Evolutionary conservation across 2,888 invertebrate genomes (phyloP).

Genomic region (Cosmia trapezina): DNA sequence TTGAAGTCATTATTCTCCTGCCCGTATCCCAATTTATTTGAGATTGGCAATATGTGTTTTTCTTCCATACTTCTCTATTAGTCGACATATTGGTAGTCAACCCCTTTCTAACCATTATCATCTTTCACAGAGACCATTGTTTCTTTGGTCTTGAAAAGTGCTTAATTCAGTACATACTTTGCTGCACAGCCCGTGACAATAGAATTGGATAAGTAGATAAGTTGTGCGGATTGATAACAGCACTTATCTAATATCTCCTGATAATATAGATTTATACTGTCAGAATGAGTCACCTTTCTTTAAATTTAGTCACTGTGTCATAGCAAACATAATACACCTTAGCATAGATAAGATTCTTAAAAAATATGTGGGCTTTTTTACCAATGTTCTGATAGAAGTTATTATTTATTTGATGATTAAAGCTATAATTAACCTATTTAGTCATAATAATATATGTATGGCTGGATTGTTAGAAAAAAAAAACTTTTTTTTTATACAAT

Average conservation of each 20-base stretch:
- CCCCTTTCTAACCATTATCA: neutral
- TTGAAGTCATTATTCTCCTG: neutral
- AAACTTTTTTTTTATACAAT: too few species aligned
- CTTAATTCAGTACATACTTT: slow-evolving; percentile 1
- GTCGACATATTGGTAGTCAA: neutral
- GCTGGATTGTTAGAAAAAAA: neutral
- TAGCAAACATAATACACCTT: slow-evolving; percentile 41
- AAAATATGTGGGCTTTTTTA: slow-evolving; percentile 32
- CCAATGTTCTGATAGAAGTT: slow-evolving; percentile 19
- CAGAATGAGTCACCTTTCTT: slow-evolving; percentile 62
- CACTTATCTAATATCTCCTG: slow-evolving; percentile 41
- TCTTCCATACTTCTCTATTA: neutral
- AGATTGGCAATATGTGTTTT: neutral
- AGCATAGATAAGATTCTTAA: slow-evolving; percentile 52
- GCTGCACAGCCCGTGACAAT: neutral
- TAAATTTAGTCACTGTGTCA: slow-evolving; percentile 60
- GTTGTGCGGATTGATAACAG: slow-evolving; percentile 23
- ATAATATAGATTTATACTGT: slow-evolving; percentile 36
- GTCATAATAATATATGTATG: neutral
- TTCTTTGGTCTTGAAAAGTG: neutral
- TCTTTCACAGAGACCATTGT: neutral
- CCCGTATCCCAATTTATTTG: neutral
- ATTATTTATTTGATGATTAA: slow-evolving; percentile 15
- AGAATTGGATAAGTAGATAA: neutral
- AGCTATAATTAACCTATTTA: neutral